Percentiles rank a stretch among this genome's conserved stretches.
phyloP scores from a whole-genome alignment of 2,888 invertebrate species.

The Scaptomyza parva region DNA sequence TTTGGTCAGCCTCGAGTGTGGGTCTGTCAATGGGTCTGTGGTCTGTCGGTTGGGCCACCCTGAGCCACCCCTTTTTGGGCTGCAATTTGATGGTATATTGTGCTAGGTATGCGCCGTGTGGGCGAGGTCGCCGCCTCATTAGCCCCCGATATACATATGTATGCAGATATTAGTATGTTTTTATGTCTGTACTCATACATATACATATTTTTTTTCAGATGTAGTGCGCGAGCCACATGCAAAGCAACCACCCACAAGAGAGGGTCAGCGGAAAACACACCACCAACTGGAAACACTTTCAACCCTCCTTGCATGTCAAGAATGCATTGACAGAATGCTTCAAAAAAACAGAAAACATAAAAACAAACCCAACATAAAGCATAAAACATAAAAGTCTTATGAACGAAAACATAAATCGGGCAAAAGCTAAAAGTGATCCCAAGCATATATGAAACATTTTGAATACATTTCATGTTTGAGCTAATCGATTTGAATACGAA shows the following conservation, averaged over 20 bases:
- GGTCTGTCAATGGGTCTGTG: no score
- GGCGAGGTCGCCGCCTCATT: constrained; percentile 71
- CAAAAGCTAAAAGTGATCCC: no score
- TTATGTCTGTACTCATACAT: constrained; percentile 20
- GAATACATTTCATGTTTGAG: background rate
- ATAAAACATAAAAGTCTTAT: background rate
- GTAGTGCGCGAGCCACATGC: background rate
- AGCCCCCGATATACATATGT: constrained; percentile 60
- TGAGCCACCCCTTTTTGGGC: constrained; percentile 28
- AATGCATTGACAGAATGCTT: constrained; percentile 36
- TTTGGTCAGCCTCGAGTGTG: constrained; percentile 39
- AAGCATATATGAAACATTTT: no score
- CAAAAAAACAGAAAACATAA: constrained; percentile 7
- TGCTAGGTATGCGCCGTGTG: constrained; percentile 17
- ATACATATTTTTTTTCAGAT: background rate
- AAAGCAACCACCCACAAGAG: constrained; percentile 54
- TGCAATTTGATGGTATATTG: constrained; percentile 36
- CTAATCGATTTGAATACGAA: background rate
- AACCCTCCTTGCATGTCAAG: constrained; percentile 57
- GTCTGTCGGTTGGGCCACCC: constrained; percentile 9
- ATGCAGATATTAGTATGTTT: constrained; percentile 42
- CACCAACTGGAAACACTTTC: constrained; percentile 37
- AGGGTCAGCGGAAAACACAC: constrained; percentile 50
- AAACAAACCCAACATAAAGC: constrained; percentile 1
- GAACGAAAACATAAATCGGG: background rate